A percentile compares a stretch with the other conserved stretches of the same genome.
Conservation (phyloP, 2,113 vertebrate species). For the Procavia capensis region DNA sequence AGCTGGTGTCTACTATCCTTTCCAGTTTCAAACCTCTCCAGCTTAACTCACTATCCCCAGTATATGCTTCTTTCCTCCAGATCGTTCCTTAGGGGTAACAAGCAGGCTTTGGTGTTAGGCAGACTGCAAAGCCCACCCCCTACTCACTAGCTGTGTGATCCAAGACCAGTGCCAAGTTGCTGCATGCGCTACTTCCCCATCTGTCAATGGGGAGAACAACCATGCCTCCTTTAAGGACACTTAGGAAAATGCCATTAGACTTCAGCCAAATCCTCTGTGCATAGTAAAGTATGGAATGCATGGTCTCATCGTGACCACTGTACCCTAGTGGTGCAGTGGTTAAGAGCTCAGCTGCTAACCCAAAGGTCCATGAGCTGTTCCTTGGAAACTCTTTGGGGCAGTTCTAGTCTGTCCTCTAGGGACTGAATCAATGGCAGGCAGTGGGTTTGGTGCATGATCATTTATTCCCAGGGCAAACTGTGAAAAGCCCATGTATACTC, state of each 20-base stretch:
- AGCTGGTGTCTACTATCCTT: constrained; percentile 1
- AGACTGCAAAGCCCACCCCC: background rate
- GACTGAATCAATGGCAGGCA: too few species aligned
- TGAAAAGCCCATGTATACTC: background rate
- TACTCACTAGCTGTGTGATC: background rate
- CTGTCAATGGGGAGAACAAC: background rate
- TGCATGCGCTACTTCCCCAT: background rate
- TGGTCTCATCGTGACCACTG: background rate
- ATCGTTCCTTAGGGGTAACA: background rate
- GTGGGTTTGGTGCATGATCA: background rate
- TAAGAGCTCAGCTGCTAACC: background rate
- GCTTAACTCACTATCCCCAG: background rate
- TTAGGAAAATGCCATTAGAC: background rate
- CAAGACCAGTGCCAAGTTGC: background rate
- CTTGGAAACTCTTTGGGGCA: too few species aligned
- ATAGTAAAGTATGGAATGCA: background rate
- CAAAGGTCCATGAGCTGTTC: background rate
- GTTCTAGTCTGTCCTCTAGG: too few species aligned
- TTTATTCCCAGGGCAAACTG: background rate
- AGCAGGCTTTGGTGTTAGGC: background rate
- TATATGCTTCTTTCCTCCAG: background rate
- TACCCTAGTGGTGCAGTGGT: too few species aligned
- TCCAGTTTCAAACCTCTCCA: background rate
- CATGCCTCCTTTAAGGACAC: background rate
- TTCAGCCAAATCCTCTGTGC: background rate